Percentiles rank a stretch among this genome's conserved stretches.
Evolutionary conservation across 2,113 vertebrate genomes (phyloP).

Genomic region (Grallaria varia): DNA sequence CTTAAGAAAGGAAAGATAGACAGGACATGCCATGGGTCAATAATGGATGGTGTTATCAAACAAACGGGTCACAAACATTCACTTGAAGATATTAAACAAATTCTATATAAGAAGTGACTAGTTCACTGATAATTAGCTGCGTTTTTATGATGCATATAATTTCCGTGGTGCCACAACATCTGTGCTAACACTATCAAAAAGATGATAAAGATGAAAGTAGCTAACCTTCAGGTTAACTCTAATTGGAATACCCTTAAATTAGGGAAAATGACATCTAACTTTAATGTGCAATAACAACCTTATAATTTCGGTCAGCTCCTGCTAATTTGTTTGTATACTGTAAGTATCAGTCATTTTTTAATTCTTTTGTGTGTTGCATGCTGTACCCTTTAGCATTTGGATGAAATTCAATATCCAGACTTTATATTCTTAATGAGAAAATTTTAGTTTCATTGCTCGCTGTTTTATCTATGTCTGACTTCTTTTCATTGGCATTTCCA

Average conservation of each 20-base stretch:
- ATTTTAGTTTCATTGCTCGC: background rate
- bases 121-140: constrained; percentile 42
- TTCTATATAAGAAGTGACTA: constrained; percentile 47
- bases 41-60: constrained; percentile 60
- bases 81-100: constrained; percentile 61
- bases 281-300: constrained; percentile 52
- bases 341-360: constrained; percentile 26
- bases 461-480: background rate
- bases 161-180: background rate
- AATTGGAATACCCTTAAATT: constrained; percentile 65
- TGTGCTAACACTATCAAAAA: background rate
- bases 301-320: constrained; percentile 59
- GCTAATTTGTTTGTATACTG: constrained; percentile 59
- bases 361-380: background rate
- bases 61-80: constrained; percentile 59
- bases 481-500: background rate
- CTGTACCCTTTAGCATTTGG: background rate
- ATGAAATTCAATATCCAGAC: background rate
- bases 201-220: constrained; percentile 36
- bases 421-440: background rate
- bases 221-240: constrained; percentile 57
- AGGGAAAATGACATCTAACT: constrained; percentile 51
- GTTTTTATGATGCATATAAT: constrained; percentile 13
- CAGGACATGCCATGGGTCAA: constrained; percentile 71
- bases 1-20: constrained; percentile 62